Evolutionary conservation across 2,888 invertebrate genomes (phyloP), one percentile per base, ranked within the genome.

Genomic region (Biston stratarius): DNA sequence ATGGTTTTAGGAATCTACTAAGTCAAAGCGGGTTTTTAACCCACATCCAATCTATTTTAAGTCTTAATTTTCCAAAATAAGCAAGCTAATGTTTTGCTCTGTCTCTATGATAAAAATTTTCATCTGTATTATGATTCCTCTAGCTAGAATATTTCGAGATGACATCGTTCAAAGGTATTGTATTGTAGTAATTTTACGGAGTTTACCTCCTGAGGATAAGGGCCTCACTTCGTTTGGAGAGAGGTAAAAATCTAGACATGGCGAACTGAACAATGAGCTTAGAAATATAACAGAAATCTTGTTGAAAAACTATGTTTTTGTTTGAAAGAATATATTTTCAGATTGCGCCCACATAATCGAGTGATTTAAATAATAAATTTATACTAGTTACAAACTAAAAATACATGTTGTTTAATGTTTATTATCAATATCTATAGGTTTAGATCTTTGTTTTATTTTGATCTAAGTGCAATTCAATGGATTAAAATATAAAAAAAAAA

Each of bases 241-340:
- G n/a, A 51, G 65, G 56, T 57, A 64, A 14, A 33, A 60, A 63
- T 64, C 56, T 62, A 53, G 75, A 67, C 55, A 33, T 62, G 42
- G 15, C 49, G 61, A 36, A 45, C 58, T 45, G 36, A 36, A 55
- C 61, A 59, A 10, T 0, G 67, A 67, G 58, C 48, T 44, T 10
- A 15, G 53, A 67, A 67, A 36, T 12, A 9, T 55, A 11, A 24
- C 12, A 42, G 15, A 14, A 12, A 1, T 6, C n/a, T 8, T 5
- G 15, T 12, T 42, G n/a, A n/a, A n/a, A n/a, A n/a, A n/a, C n/a
- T n/a, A n/a, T n/a, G n/a, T n/a, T n/a, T n/a, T n/a, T n/a, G n/a
- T n/a, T n/a, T n/a, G n/a, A n/a, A n/a, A n/a, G n/a, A n/a, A n/a
- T n/a, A n/a, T n/a, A n/a, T n/a, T n/a, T n/a, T n/a, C n/a, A n/a